Evolutionary conservation across 2,888 invertebrate species (phyloP), one percentile per base, ranked within the genome.

Genomic region (Dorcus hopei): DNA sequence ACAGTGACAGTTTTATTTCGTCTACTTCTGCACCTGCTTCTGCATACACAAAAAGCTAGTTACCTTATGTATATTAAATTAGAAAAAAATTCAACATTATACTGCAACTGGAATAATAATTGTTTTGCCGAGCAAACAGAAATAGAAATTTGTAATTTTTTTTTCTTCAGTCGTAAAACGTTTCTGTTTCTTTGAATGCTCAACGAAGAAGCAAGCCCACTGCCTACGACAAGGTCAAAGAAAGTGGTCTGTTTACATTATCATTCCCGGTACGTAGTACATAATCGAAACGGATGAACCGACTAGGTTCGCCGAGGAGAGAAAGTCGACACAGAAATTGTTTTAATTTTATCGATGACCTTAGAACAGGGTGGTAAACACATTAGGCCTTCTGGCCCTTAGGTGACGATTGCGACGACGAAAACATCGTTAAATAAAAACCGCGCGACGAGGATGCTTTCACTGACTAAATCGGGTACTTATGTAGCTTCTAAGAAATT

Each of bases 181-280:
- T 33, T 33, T 7, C 26, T 7, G 26, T 6, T 33, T 33, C 7
- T 7, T 33, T 33, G 26, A 33, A 33, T 7, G 7, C 1, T 33
- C 26, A 33, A 33, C 6, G 6, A 33, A 33, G 26, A 33, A 33
- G 26, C 26, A 3, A 33, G 6, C 6, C 2, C 1, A 19, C 26
- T 33, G 7, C 26, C 26, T 45, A 45, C 38, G 39, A 42, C 59
- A 66, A 65, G 69, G 69, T 67, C 66, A 67, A 69, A 68, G 68
- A 69, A 69, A 69, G 68, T 67, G 67, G 64, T 62, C 62, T 65
- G 64, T 67, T 68, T 66, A 65, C 61, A 61, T 60, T 57, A 63
- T 52, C 47, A 58, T 45, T 52, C 56, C 49, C 49, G 54, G 50
- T 54, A 55, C 58, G 50, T 52, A 48, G 38, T 53, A 54, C 49